These are phyloP conservation scores for Parotocinclus haroldoi DNA, from an alignment of 2,797 vertebrate species.

Conservation along the genomic window DNA sequence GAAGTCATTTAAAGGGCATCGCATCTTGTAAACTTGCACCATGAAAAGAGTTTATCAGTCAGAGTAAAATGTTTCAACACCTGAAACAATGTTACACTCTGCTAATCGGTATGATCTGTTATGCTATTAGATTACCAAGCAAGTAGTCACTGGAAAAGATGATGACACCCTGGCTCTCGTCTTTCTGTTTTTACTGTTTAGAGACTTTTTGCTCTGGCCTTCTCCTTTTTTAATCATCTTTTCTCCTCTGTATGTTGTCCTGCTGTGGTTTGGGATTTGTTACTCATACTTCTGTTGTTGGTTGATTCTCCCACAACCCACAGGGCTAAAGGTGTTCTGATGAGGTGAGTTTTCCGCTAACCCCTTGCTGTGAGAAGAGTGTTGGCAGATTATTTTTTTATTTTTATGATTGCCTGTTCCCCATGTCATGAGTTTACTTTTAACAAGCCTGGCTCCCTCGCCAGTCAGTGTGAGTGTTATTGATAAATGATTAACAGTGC, in stretches of 20 bases:
- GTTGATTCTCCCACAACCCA: conserved; percentile 49
- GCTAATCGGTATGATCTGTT: conserved; percentile 2
- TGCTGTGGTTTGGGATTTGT: conserved; percentile 45
- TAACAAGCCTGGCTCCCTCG: conserved; percentile 54
- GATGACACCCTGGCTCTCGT: not conserved
- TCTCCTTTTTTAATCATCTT: not conserved
- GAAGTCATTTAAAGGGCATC: conserved; percentile 49
- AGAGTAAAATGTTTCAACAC: not conserved
- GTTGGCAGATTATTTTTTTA: conserved; percentile 42
- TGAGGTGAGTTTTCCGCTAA: conserved; percentile 40
- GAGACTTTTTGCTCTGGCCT: not conserved
- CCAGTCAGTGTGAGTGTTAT: conserved; percentile 65
- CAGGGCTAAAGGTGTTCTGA: conserved; percentile 40
- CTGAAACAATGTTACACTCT: not conserved
- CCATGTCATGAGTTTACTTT: conserved; percentile 40
- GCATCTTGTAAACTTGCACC: conserved; percentile 29
- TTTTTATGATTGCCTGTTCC: conserved; percentile 51
- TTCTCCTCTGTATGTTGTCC: conserved; percentile 8
- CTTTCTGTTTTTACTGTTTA: conserved; percentile 5
- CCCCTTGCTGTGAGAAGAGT: conserved; percentile 40
- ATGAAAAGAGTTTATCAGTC: conserved; percentile 20
- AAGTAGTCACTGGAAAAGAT: not conserved
- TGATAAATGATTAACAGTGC: conserved; percentile 82
- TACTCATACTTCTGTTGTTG: conserved; percentile 56
- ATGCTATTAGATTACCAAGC: conserved; percentile 11